phyloP scores from a whole-genome alignment of 2,888 invertebrate species.

The Standfussiana lucernea region DNA sequence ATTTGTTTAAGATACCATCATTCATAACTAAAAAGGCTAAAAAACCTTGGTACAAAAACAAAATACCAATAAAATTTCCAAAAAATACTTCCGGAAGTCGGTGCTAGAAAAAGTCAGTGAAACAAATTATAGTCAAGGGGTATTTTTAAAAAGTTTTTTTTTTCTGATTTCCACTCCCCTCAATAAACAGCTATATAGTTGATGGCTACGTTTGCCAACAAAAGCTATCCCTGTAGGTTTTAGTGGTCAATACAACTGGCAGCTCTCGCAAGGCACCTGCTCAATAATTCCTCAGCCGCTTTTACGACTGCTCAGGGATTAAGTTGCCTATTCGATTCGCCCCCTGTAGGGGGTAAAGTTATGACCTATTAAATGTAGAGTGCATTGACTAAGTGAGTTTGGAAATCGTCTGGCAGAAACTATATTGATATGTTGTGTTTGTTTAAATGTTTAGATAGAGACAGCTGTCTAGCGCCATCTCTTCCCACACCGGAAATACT shows the following conservation, averaged over 20 bases:
- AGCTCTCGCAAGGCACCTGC: neutral
- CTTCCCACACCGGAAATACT: too few relatives aligned
- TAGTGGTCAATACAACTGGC: neutral
- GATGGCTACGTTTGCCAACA: neutral
- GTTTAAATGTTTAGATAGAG: neutral
- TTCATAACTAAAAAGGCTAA: too few relatives aligned
- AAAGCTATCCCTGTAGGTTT: neutral
- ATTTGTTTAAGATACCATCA: too few relatives aligned
- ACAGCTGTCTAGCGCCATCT: too few relatives aligned
- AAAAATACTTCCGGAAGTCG: too few relatives aligned
- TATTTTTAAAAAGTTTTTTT: too few relatives aligned
- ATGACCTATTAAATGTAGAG: slow-evolving; percentile 18
- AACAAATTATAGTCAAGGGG: too few relatives aligned
- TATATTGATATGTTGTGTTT: neutral
- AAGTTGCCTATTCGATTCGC: neutral
- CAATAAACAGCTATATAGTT: neutral
- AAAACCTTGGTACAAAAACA: too few relatives aligned
- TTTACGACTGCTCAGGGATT: slow-evolving; percentile 28
- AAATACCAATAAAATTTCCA: too few relatives aligned
- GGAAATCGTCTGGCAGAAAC: neutral
- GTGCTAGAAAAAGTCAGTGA: too few relatives aligned
- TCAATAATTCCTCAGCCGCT: slow-evolving; percentile 29
- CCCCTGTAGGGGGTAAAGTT: neutral
- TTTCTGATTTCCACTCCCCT: too few relatives aligned
- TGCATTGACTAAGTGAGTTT: neutral